Percentiles rank a stretch among this genome's conserved stretches.
These are phyloP conservation scores for Hydroisotoma schaefferi DNA, from an alignment of 2,888 invertebrate species.

Conservation along the genomic window DNA sequence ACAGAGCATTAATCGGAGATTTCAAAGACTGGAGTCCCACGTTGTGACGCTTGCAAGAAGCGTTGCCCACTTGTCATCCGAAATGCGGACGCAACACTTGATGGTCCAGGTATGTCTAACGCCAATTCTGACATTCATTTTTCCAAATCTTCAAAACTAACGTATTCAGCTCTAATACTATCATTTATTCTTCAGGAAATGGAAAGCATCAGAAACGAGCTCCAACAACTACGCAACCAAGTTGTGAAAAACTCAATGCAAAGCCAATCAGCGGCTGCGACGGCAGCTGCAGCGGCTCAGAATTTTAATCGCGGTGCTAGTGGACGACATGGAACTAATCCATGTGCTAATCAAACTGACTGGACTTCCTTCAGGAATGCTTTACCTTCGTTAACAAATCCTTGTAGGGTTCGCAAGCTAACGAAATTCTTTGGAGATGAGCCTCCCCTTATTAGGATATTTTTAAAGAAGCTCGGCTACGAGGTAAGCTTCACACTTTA, in stretches of 20 bases:
- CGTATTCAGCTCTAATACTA: background rate
- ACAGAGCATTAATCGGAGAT: slow-evolving; percentile 78
- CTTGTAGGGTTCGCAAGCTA: slow-evolving; percentile 78
- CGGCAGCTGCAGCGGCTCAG: slow-evolving; percentile 17
- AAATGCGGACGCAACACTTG: slow-evolving; percentile 83
- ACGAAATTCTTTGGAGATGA: slow-evolving; percentile 93
- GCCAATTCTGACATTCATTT: no score
- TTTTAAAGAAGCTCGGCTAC: slow-evolving; percentile 85
- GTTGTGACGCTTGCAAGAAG: slow-evolving; percentile 85
- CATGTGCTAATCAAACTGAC: slow-evolving; percentile 37
- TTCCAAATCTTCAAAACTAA: background rate
- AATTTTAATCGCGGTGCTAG: slow-evolving; percentile 33
- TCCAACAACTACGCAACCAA: slow-evolving; percentile 66
- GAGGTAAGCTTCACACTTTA: slow-evolving; percentile 61
- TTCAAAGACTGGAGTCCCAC: slow-evolving; percentile 83
- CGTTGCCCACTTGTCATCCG: slow-evolving; percentile 84
- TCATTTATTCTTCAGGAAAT: slow-evolving; percentile 63
- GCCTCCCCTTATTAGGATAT: slow-evolving; percentile 81
- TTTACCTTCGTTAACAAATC: slow-evolving; percentile 67
- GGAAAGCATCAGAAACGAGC: slow-evolving; percentile 78
- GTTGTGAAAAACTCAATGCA: slow-evolving; percentile 43
- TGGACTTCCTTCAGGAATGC: slow-evolving; percentile 54
- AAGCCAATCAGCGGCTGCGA: slow-evolving; percentile 53
- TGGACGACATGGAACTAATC: slow-evolving; percentile 41
- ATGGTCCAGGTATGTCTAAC: slow-evolving; percentile 63